phyloP scores from a whole-genome alignment of 2,888 invertebrate genomes.

The Sinodicranocentrus sp. region DNA sequence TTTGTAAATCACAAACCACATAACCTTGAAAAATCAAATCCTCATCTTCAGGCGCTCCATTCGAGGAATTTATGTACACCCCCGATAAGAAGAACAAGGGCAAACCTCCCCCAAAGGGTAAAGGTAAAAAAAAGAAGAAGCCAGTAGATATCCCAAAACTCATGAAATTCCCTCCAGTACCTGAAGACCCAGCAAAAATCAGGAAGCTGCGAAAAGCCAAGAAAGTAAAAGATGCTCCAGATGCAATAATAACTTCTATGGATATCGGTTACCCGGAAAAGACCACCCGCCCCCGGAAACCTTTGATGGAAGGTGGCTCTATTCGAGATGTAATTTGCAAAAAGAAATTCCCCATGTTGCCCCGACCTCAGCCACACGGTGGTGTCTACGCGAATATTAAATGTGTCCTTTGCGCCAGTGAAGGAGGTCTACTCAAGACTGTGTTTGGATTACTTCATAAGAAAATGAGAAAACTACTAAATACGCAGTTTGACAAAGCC shows the following conservation, averaged over 20 bases:
- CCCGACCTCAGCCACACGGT: constrained; percentile 74
- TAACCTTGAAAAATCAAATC: neutral
- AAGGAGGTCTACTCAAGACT: constrained; percentile 67
- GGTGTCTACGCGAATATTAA: constrained; percentile 73
- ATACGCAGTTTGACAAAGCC: constrained; percentile 73
- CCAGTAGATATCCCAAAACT: constrained; percentile 69
- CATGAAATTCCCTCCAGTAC: constrained; percentile 69
- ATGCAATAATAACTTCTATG: constrained; percentile 58
- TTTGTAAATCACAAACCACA: neutral
- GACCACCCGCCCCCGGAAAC: constrained; percentile 61
- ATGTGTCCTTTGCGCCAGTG: constrained; percentile 69
- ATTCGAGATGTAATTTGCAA: constrained; percentile 74
- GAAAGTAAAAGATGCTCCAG: constrained; percentile 48
- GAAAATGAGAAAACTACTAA: constrained; percentile 72
- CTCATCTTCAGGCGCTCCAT: constrained; percentile 51
- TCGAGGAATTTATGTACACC: constrained; percentile 73
- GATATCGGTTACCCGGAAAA: constrained; percentile 63
- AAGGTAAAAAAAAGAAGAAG: constrained; percentile 56
- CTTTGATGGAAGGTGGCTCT: constrained; percentile 68
- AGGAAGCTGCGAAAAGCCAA: constrained; percentile 29
- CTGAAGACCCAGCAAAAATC: constrained; percentile 61
- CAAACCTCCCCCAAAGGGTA: constrained; percentile 31
- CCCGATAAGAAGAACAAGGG: constrained; percentile 67
- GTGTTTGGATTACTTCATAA: constrained; percentile 70
- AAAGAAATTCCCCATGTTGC: constrained; percentile 72